These are phyloP conservation scores for Chionodraco myersi DNA, from an alignment of 2,113 vertebrate genomes.

Conservation along the genomic window DNA sequence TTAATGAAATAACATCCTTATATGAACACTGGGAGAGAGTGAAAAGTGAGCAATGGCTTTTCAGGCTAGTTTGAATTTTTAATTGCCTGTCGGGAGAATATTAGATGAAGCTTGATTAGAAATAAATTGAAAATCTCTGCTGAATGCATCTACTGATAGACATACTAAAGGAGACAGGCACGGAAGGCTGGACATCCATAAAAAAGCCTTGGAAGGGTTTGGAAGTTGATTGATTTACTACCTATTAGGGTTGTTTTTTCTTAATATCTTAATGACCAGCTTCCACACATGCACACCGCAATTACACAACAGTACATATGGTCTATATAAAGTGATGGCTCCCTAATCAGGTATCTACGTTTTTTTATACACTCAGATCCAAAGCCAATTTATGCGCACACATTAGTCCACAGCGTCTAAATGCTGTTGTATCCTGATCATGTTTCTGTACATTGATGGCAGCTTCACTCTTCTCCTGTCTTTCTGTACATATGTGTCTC, in stretches of 20 bases:
- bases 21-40: constrained; percentile 83
- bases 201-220: constrained; percentile 60
- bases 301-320: constrained; percentile 1
- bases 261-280: constrained; percentile 45
- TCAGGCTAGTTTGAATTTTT: constrained; percentile 85
- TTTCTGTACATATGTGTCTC: constrained; percentile 71
- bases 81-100: constrained; percentile 87
- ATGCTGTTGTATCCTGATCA: constrained; percentile 18
- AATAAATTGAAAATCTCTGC: constrained; percentile 87
- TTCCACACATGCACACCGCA: not conserved
- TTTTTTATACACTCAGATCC: constrained; percentile 8
- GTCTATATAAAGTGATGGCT: not conserved
- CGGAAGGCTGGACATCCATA: constrained; percentile 64
- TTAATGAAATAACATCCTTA: constrained; percentile 88
- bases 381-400: not conserved
- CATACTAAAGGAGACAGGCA: constrained; percentile 79
- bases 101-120: constrained; percentile 88
- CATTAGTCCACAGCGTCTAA: not conserved
- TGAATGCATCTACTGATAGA: constrained; percentile 82
- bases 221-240: constrained; percentile 79
- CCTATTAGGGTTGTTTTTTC: constrained; percentile 57
- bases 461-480: constrained; percentile 38
- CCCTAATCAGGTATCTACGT: not conserved
- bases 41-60: constrained; percentile 87
- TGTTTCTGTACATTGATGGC: constrained; percentile 33